These are phyloP conservation scores for Hyposoter dolosus DNA, from an alignment of 2,888 invertebrate species.

Conservation along the genomic window DNA sequence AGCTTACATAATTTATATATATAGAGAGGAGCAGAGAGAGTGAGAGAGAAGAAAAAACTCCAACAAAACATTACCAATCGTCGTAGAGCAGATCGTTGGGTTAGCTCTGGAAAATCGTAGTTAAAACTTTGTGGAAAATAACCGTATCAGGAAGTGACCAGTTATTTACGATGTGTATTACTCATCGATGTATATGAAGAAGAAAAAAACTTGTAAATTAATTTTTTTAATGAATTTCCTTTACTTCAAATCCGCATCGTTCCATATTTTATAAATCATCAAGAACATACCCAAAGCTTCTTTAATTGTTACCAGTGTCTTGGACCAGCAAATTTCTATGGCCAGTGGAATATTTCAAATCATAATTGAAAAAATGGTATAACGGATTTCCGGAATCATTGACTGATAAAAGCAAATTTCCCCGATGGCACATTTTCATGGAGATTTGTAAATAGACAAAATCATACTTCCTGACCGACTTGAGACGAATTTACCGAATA, in stretches of 20 bases:
- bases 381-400: not conserved
- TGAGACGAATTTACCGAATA: too few species aligned
- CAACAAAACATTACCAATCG: not conserved
- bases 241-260: not conserved
- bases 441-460: not conserved
- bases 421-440: not conserved
- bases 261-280: not conserved
- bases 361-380: not conserved
- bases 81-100: conserved; percentile 4
- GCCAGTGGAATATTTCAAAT: not conserved
- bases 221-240: conserved; percentile 20
- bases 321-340: not conserved
- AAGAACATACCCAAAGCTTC: not conserved
- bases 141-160: conserved; percentile 13
- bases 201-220: conserved; percentile 46
- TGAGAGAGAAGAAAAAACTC: not conserved
- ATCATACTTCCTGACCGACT: not conserved
- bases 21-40: too few species aligned
- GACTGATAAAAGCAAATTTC: not conserved
- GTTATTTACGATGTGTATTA: conserved; percentile 40
- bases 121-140: conserved; percentile 15
- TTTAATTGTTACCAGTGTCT: not conserved
- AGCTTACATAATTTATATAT: conserved; percentile 34
- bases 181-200: conserved; percentile 55
- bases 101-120: conserved; percentile 36